Evolutionary conservation across 2,797 vertebrate genomes (phyloP), one percentile per base, ranked within the genome.

Genomic region (Coracias cyanogaster): DNA sequence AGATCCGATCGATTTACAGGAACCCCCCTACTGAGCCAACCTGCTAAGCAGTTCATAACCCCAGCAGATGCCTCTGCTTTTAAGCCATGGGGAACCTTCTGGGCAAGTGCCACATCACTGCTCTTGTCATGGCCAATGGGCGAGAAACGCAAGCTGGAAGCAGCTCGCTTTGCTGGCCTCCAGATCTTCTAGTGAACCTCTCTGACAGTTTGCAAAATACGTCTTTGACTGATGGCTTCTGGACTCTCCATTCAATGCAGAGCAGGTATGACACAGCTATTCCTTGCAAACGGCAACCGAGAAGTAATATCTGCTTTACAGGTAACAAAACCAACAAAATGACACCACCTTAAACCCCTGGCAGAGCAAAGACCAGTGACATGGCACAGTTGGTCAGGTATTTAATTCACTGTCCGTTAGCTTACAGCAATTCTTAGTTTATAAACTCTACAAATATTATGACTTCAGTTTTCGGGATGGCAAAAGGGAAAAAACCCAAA

Each of bases 11-110:
- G 17, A 25, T 88, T 95, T 69, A 57, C 62, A 91, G 62, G 33
- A 74, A 76, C 21, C 39, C 26, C 33, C 3, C 39, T 70, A 48
- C 29, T 4, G 6, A 86, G 49, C n/a, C 0, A 2, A 89, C 46
- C 17, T 41, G 43, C 65, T 43, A 54, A 70, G 7, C 67, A 52
- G 60, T 78, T 86, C 71, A 71, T 60, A 90, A 78, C 43, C 80
- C 73, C 41, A 89, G 82, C 69, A 97, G 79, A 91, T 76, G 35
- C 69, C 37, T 82, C 48, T 74, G 46, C 8, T 76, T 65, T 90
- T 29, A 54, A 93, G 39, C 12, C 58, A 65, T 6, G 6, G 43
- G 33, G 16, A 92, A 72, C 39, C 28, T 89, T 55, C 70, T 15
- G 17, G 28, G 35, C 24, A 89, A 86, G 46, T 37, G 66, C 39